A percentile compares a stretch with the other conserved stretches of the same genome.
Conservation (phyloP, 2,113 vertebrate species). For the Sceloporus tristichus region DNA sequence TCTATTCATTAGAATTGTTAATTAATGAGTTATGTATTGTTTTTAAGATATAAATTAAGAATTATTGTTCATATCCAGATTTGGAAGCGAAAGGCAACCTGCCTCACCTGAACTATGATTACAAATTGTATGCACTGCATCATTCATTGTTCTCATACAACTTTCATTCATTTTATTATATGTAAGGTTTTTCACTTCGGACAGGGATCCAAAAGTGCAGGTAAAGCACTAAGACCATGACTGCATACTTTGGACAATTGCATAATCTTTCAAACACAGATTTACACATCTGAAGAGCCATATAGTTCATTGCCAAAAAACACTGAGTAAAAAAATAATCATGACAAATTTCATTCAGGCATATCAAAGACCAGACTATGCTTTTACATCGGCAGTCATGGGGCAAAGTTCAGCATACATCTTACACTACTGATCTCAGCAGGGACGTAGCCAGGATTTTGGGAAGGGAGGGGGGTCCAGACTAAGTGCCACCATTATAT, state of each 20-base stretch:
- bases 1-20: neutral
- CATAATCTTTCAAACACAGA: neutral
- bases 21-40: too few relatives aligned
- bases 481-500: too few relatives aligned
- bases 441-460: too few relatives aligned
- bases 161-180: neutral
- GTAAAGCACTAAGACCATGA: neutral
- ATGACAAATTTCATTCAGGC: conserved; percentile 4
- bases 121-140: neutral
- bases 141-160: neutral
- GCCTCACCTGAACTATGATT: neutral
- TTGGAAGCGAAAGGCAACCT: neutral
- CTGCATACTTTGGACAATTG: neutral
- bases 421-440: neutral
- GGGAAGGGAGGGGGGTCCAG: too few relatives aligned
- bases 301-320: too few relatives aligned
- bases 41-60: neutral
- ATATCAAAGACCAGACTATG: neutral
- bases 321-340: neutral
- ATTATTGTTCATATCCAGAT: neutral
- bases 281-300: neutral
- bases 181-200: neutral
- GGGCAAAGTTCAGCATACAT: conserved; percentile 15
- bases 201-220: neutral
- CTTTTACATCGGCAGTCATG: neutral